A percentile compares a stretch with the other conserved stretches of the same genome.
phyloP scores from a whole-genome alignment of 37 sponge, comb jelly and placozoan genomes.

The Halisarca cf. caerulea region DNA sequence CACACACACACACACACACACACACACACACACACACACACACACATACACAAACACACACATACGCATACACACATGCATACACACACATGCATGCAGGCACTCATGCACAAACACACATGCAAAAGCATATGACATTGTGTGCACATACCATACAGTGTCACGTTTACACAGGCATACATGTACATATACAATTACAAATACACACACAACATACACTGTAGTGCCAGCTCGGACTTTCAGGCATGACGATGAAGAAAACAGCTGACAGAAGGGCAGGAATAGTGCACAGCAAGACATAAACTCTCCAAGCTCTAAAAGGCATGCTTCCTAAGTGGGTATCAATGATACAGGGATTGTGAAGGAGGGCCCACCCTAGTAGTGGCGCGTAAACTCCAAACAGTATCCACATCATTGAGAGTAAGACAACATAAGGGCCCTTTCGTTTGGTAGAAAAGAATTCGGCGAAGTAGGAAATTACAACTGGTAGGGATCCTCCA shows the following conservation, averaged over 20 bases:
- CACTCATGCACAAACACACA: constrained; percentile 18
- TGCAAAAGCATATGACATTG: no score
- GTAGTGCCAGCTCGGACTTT: constrained; percentile 76
- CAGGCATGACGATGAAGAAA: constrained; percentile 63
- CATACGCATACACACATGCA: background rate
- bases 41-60: background rate
- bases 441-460: constrained; percentile 66
- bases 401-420: constrained; percentile 77
- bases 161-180: background rate
- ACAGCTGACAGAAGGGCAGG: constrained; percentile 69
- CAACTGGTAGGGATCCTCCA: constrained; percentile 85
- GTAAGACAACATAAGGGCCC: constrained; percentile 54
- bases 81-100: background rate
- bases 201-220: constrained; percentile 23
- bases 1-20: background rate
- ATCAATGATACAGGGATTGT: background rate
- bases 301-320: constrained; percentile 77
- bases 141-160: no score
- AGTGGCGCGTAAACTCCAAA: constrained; percentile 64
- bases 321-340: constrained; percentile 37
- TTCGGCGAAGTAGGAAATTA: constrained; percentile 84
- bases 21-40: no score
- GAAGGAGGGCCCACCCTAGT: constrained; percentile 55
- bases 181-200: background rate
- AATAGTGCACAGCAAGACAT: constrained; percentile 71